Evolutionary conservation across 1,140 invertebrate genomes (phyloP).

Genomic region (Belonocnema kinseyi): DNA sequence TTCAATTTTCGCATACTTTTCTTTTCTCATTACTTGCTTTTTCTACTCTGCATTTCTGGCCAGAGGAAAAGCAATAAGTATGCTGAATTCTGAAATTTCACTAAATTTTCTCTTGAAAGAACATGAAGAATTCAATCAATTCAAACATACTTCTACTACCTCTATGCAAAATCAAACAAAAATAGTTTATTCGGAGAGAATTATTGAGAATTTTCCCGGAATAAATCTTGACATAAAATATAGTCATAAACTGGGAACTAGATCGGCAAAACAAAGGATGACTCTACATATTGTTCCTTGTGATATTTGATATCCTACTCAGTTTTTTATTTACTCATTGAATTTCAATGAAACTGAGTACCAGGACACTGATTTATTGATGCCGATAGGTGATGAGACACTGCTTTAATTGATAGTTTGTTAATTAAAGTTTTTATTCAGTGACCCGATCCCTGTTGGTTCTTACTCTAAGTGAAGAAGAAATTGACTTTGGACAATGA

Average conservation of each 20-base stretch:
- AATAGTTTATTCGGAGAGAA: no score
- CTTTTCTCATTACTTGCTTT: no score
- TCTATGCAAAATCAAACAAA: no score
- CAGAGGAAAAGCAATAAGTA: no score
- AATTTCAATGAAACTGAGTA: not conserved
- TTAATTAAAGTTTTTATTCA: constrained; percentile 11
- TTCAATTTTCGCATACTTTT: no score
- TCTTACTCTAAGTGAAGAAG: not conserved
- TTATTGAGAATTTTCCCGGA: no score
- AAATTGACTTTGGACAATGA: not conserved
- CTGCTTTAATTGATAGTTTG: constrained; percentile 22
- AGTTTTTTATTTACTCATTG: not conserved
- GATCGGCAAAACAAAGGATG: not conserved
- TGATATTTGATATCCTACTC: not conserved
- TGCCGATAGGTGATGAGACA: not conserved
- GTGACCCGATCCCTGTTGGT: not conserved
- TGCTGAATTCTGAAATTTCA: no score
- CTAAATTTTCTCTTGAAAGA: no score
- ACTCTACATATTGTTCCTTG: not conserved
- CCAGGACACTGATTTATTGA: constrained; percentile 11
- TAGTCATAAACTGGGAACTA: not conserved
- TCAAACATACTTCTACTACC: no score
- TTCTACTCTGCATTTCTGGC: no score
- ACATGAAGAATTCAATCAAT: no score
- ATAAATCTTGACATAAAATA: not conserved